phyloP scores from a whole-genome alignment of 2,888 invertebrate genomes.

The Hyposoter didymator region DNA sequence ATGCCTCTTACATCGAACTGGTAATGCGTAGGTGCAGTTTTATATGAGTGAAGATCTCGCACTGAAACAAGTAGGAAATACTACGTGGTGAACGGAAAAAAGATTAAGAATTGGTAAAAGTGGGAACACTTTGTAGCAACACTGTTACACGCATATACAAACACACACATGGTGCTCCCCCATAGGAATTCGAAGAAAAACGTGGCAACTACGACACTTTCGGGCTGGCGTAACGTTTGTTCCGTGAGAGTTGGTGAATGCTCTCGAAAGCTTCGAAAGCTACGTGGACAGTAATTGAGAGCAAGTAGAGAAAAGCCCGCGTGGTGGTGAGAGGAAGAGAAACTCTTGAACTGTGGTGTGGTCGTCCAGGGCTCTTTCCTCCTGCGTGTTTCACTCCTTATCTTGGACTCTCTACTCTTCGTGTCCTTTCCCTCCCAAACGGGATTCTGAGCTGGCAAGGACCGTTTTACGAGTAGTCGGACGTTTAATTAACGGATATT shows the following conservation, averaged over 20 bases:
- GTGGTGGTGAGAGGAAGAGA: constrained; percentile 59
- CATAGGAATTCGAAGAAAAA: constrained; percentile 50
- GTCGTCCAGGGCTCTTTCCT: constrained; percentile 50
- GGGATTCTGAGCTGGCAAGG: background rate
- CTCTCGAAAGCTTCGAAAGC: constrained; percentile 66
- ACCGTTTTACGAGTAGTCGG: constrained; percentile 67
- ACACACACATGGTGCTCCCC: constrained; percentile 3
- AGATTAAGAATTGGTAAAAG: constrained; percentile 25
- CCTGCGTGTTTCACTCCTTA: background rate
- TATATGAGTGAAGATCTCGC: background rate
- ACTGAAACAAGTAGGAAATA: background rate
- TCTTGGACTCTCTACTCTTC: constrained; percentile 16
- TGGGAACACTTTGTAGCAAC: background rate
- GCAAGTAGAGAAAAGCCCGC: constrained; percentile 75
- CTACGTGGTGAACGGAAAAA: background rate
- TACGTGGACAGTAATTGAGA: constrained; percentile 75
- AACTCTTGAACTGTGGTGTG: constrained; percentile 57
- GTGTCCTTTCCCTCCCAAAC: background rate
- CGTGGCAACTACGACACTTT: constrained; percentile 61
- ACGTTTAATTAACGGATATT: constrained; percentile 78
- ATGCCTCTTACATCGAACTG: constrained; percentile 1
- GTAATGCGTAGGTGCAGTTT: background rate
- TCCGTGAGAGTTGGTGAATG: constrained; percentile 70
- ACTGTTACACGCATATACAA: background rate
- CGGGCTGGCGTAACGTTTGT: constrained; percentile 64